Evolutionary conservation across 2,888 invertebrate species (phyloP), one percentile per base, ranked within the genome.

Genomic region (Seladonia tumulorum): DNA sequence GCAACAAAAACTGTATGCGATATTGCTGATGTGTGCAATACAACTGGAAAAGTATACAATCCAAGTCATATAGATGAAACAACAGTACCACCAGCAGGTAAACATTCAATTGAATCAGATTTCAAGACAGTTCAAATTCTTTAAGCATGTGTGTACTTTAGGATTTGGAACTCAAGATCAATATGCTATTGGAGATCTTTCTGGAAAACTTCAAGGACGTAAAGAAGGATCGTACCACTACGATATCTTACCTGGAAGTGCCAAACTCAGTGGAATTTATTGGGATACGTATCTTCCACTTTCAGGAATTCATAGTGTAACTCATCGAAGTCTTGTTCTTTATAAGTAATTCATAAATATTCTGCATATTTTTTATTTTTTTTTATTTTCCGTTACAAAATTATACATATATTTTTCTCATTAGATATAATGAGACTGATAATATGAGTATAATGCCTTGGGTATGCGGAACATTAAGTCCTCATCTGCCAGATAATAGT

Each of bases 281-380:
- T 97, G 98, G 97, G 99, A 99, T 94, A 96, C 97, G 4, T 98
- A 97, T 95, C 95, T 99, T 74, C 98, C 99, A 0, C 95, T 99
- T 45, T 97, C 97, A 91, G 99, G 99, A 0, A 95, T 95, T 0
- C 95, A 97, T 91, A 98, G 98, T 90, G 96, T 99, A 76, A 95
- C 97, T 73, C 98, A 98, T 87, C 96, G 99, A 85, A 97, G 98
- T 12, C 93, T 99, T 72, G 97, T 98, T 0, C 96, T 98, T 87
- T 97, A 98, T 93, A 97, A 97, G 97, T 97, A 94, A 94, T 94
- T 22, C 53, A 57, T 57, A n/a, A 22, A 12, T 14, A 45, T 22
- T 53, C 29, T 75, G 8, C 22, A 83, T 25, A 60, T 7, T 47
- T 68, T 53, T 29, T 35, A 29, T 45, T 39, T 45, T 5, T 45